phyloP scores from a whole-genome alignment of 2,888 invertebrate species.

The Pasiphila rectangulata region DNA sequence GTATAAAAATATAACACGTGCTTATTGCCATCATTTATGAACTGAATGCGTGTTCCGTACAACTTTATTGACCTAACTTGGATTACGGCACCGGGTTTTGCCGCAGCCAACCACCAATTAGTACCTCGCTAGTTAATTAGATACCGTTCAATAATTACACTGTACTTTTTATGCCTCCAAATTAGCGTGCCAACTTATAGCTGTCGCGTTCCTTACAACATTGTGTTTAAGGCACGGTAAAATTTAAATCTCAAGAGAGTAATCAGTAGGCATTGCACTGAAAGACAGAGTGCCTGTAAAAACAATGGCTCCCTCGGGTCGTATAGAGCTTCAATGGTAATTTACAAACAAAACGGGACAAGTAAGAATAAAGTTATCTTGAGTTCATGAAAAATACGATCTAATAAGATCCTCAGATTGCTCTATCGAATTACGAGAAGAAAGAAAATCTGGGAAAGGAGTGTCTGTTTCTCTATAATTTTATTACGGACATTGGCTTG shows the following conservation, averaged over 20 bases:
- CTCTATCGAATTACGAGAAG: not conserved
- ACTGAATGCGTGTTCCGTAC: slow-evolving; percentile 52
- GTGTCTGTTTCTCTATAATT: not conserved
- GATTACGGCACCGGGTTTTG: slow-evolving; percentile 24
- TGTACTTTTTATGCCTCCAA: not conserved
- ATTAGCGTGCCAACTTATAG: too few relatives aligned
- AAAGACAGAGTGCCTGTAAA: slow-evolving; percentile 58
- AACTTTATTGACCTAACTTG: slow-evolving; percentile 41
- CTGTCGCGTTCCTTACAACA: not conserved
- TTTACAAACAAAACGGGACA: slow-evolving; percentile 46
- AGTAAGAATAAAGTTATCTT: slow-evolving; percentile 22
- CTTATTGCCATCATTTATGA: slow-evolving; percentile 75
- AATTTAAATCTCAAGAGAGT: slow-evolving; percentile 48
- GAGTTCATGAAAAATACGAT: slow-evolving; percentile 16
- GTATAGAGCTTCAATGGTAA: slow-evolving; percentile 52
- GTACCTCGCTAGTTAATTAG: slow-evolving; percentile 7
- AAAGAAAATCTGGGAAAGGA: not conserved
- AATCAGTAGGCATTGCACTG: slow-evolving; percentile 55
- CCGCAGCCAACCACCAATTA: slow-evolving; percentile 18
- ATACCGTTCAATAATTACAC: slow-evolving; percentile 4
- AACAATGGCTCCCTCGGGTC: slow-evolving; percentile 59
- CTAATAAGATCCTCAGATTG: not conserved
- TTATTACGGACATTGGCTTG: too few relatives aligned
- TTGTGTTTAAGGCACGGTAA: not conserved
- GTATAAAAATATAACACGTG: too few relatives aligned